Evolutionary conservation across 2,113 vertebrate genomes (phyloP), one percentile per base, ranked within the genome.

Genomic region (Ahaetulla prasina): DNA sequence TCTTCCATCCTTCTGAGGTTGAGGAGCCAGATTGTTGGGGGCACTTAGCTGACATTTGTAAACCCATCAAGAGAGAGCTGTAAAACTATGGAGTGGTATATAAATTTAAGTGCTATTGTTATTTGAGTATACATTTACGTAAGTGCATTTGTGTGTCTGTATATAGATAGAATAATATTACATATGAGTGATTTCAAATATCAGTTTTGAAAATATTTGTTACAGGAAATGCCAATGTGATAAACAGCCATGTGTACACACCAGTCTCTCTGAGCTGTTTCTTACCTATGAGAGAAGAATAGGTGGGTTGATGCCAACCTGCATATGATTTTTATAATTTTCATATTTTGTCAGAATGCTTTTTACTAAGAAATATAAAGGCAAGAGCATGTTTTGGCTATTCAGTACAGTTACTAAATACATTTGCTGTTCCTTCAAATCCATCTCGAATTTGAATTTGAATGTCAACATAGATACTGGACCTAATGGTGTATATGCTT

Each of bases 311-410:
- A 57, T 63, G n/a, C 47, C 12, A 87, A 55, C 39, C 27, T 50
- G 53, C 84, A 43, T 89, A 54, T 35, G 43, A 22, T 84, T 92
- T 92, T 89, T 92, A 85, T 85, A 85, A 85, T 54, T 85, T 85
- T 54, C 45, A 60, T 25, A 54, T 92, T 47, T 92, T 92, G 91
- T 63, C 85, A 20, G 60, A 27, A 49, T 89, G 74, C 35, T 57
- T 92, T 92, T 89, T 89, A 92, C 68, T 43, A 52, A 10, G 68
- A 85, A 25, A 35, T 25, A 22, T 80, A 89, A 85, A 55, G n/a
- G n/a, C 49, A 57, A 60, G 2, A 30, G 45, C 14, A 89, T 6
- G 55, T 60, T 43, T 85, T 60, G 53, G 52, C 9, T 2, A 92
- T 92, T 39, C 57, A 89, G 10, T 55, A 27, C 25, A 35, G 23